phyloP scores from a whole-genome alignment of 2,113 vertebrate genomes.

The Mustelus asterias region DNA sequence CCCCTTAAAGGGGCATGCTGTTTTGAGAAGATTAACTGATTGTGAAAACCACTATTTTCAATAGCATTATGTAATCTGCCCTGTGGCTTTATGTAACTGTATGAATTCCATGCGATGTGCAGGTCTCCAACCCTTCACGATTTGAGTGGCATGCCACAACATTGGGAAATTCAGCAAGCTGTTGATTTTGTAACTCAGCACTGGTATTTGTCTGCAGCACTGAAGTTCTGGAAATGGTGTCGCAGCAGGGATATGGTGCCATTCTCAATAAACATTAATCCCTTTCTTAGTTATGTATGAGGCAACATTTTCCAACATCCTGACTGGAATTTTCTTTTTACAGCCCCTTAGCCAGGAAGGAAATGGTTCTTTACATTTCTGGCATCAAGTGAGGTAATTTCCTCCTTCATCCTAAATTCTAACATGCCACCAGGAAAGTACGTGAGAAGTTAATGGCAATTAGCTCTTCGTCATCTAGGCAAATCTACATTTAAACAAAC shows the following conservation, averaged over 20 bases:
- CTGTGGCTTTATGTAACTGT: not conserved
- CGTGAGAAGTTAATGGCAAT: not conserved
- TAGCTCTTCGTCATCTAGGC: not conserved
- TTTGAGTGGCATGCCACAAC: not conserved
- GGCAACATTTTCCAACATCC: constrained; percentile 14
- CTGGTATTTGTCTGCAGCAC: not conserved
- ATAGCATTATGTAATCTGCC: not conserved
- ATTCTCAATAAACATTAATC: not conserved
- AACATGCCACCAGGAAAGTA: not conserved
- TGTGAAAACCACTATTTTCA: not conserved
- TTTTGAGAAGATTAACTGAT: not conserved
- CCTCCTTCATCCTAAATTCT: not conserved
- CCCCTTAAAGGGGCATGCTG: not conserved
- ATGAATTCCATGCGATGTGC: not conserved
- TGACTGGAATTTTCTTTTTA: constrained; percentile 16
- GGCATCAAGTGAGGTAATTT: not conserved
- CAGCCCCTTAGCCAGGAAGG: not conserved
- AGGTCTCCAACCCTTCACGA: not conserved
- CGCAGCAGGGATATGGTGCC: not conserved
- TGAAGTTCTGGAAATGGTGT: not conserved
- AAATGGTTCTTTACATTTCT: not conserved
- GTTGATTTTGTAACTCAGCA: constrained; percentile 5
- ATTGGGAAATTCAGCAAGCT: not conserved
- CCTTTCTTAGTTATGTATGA: not conserved
- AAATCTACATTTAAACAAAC: not conserved